phyloP scores from a whole-genome alignment of 2,113 vertebrate genomes.

The Nesogale talazaci region DNA sequence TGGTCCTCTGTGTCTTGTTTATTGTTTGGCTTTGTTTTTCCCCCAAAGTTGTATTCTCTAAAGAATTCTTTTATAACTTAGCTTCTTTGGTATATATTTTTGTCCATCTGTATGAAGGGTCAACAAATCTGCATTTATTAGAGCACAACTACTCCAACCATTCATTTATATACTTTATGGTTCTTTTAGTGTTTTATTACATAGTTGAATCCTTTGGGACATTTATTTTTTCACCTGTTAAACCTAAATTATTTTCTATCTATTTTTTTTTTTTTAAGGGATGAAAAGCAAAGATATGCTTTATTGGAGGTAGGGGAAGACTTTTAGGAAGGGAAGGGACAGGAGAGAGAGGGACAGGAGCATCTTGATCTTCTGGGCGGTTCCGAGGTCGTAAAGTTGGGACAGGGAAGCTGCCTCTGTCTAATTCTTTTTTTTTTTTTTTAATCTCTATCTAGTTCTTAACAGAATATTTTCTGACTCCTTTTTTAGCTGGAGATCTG shows the following conservation, averaged over 20 bases:
- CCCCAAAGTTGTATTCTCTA: not conserved
- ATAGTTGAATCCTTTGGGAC: not conserved
- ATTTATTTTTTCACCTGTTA: not conserved
- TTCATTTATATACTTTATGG: not conserved
- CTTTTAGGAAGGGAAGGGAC: too few species aligned
- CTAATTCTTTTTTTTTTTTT: too few species aligned
- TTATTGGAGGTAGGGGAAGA: too few species aligned
- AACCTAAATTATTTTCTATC: slow-evolving; percentile 12
- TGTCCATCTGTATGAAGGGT: not conserved
- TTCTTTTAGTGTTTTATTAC: not conserved
- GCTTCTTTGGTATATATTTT: not conserved
- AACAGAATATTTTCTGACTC: too few species aligned
- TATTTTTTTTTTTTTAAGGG: too few species aligned
- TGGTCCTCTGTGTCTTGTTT: not conserved
- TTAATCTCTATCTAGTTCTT: not conserved
- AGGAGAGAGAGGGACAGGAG: too few species aligned
- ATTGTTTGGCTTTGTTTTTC: too few species aligned
- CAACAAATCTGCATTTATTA: not conserved
- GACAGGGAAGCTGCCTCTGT: too few species aligned
- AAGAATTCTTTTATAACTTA: slow-evolving; percentile 9
- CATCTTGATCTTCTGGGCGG: too few species aligned
- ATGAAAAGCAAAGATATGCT: too few species aligned
- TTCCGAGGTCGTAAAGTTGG: too few species aligned
- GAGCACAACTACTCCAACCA: not conserved
- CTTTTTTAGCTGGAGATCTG: too few species aligned